Conservation (phyloP, 2,113 vertebrate genomes). For the Oostethus manadensis region DNA sequence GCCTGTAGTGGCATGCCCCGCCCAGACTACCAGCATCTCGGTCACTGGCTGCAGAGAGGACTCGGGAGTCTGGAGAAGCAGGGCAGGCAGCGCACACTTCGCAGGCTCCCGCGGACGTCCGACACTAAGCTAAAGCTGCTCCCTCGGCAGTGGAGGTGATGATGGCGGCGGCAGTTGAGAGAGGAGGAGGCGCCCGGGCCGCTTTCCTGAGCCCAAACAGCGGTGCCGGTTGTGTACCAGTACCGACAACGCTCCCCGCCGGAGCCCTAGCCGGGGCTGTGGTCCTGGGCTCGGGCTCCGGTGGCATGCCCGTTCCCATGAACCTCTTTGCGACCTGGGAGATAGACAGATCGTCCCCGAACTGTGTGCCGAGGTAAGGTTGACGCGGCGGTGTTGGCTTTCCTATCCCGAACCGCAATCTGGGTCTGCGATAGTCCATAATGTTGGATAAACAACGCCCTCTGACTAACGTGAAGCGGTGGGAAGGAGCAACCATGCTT, state of each 20-base stretch:
- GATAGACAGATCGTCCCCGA: constrained; percentile 76
- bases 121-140: constrained; percentile 66
- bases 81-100: constrained; percentile 31
- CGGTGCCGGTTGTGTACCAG: constrained; percentile 57
- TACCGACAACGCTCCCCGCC: constrained; percentile 51
- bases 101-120: constrained; percentile 58
- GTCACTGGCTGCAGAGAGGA: constrained; percentile 22
- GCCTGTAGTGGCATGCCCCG: constrained; percentile 38
- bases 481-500: constrained; percentile 34
- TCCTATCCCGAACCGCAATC: neutral
- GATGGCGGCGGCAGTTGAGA: constrained; percentile 76
- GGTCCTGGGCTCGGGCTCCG: constrained; percentile 54
- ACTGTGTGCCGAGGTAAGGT: constrained; percentile 76
- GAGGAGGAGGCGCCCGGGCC: constrained; percentile 74
- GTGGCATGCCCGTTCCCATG: constrained; percentile 72
- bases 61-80: constrained; percentile 47
- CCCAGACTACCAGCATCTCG: constrained; percentile 50
- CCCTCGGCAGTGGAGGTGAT: constrained; percentile 66
- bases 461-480: constrained; percentile 13
- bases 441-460: constrained; percentile 46
- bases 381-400: constrained; percentile 9
- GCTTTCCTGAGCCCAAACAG: constrained; percentile 73
- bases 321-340: constrained; percentile 81
- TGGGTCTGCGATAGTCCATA: neutral
- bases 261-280: constrained; percentile 55